Percentiles rank a stretch among this genome's conserved stretches.
These are phyloP conservation scores for Sympetrum striolatum DNA, from an alignment of 2,888 invertebrate species.

Conservation along the genomic window DNA sequence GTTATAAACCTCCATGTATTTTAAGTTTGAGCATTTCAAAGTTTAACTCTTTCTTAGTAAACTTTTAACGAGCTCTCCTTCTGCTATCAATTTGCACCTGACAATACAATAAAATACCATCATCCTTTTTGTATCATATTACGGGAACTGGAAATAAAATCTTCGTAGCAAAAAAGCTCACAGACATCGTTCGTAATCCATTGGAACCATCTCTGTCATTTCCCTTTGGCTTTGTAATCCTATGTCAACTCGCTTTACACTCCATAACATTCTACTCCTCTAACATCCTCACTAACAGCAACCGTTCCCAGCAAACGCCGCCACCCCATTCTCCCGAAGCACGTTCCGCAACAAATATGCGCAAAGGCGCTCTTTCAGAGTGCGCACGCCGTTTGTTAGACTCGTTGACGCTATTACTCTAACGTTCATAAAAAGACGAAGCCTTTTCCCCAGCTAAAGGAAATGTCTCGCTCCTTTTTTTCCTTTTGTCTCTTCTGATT, in stretches of 20 bases:
- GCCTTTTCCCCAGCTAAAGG: background rate
- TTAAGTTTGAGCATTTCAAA: no score
- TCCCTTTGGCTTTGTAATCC: background rate
- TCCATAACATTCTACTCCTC: background rate
- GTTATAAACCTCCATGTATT: no score
- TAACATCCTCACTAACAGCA: background rate
- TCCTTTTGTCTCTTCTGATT: conserved; percentile 20
- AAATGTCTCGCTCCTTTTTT: background rate
- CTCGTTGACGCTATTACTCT: conserved; percentile 19
- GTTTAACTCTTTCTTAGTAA: no score
- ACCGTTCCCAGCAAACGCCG: background rate
- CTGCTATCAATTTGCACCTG: no score
- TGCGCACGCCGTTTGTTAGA: background rate
- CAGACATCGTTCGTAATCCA: no score
- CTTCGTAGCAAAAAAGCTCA: no score
- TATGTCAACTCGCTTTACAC: background rate
- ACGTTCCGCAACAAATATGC: conserved; percentile 24
- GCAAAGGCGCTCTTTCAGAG: conserved; percentile 1
- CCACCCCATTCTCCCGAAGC: background rate
- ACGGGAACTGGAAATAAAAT: no score
- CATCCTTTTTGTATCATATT: no score
- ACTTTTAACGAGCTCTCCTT: no score
- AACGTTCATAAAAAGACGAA: background rate
- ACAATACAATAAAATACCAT: no score
- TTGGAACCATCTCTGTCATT: background rate